Evolutionary conservation across 2,888 invertebrate species (phyloP), one percentile per base, ranked within the genome.

Genomic region (Nemurella pictetii): DNA sequence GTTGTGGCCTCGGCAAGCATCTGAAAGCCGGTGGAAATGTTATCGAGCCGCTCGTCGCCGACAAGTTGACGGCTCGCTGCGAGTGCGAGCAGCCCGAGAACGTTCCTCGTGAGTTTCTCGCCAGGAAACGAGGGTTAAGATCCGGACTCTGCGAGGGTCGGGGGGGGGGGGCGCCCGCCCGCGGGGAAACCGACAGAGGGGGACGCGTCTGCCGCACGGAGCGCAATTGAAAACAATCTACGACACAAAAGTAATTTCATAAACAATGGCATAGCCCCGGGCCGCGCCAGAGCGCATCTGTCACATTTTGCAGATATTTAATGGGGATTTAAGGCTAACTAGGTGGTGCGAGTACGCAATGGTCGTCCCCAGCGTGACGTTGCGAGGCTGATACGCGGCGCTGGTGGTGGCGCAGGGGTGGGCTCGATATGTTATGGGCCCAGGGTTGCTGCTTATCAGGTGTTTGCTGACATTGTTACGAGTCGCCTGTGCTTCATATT

Each of bases 201-300:
- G 29, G 7, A 20, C 35, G 32, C n/a, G n/a, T 2, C 26, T 15
- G 32, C 32, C 35, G 28, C n/a, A 77, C 28, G 7, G 12, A 26
- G 32, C 26, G 32, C 80, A 35, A 81, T 81, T 81, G 80, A 35
- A 35, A 81, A 81, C 80, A 81, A 81, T 35, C 80, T 32, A 32
- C 80, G 28, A 75, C 32, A 81, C 32, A 32, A 26, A 81, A 81
- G 80, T 81, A 81, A 81, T 81, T 32, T 36, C 32, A 81, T 81
- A 81, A 81, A 81, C 80, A 81, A 81, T 35, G 36, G 36, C 80
- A 81, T 81, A 2, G 80, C 80, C 35, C n/a, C 80, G 36, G 80
- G 80, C 30, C n/a, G 9, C 2, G 77, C n/a, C 30, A 78, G n/a
- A 30, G 20, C 80, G 35, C 80, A 81, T 81, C 80, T 81, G 80